A percentile compares a stretch with the other conserved stretches of the same genome.
Conservation (phyloP, 1,140 invertebrate species). For the Drosophila mauritiana region DNA sequence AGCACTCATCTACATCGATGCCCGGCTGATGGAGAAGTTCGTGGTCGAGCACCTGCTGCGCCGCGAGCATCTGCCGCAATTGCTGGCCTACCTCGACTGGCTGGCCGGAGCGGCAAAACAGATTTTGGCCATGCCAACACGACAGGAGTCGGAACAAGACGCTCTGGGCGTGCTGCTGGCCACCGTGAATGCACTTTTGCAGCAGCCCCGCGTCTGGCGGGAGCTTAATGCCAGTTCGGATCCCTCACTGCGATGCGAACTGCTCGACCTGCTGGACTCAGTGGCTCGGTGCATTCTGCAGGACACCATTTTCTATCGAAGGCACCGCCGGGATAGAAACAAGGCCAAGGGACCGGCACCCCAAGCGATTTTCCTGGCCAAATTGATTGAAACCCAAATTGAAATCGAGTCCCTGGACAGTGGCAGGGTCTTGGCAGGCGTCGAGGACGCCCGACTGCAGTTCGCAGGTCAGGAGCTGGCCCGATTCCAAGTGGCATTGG, state of each 20-base stretch:
- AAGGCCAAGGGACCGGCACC: constrained; percentile 37
- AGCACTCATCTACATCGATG: constrained; percentile 80
- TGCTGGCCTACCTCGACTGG: constrained; percentile 58
- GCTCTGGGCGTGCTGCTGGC: constrained; percentile 41
- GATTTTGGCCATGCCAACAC: constrained; percentile 25
- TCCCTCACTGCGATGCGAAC: constrained; percentile 43
- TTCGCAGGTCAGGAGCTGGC: constrained; percentile 63
- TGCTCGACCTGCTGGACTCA: constrained; percentile 59
- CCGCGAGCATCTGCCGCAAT: constrained; percentile 48
- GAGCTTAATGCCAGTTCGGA: constrained; percentile 56
- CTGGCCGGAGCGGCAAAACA: constrained; percentile 31
- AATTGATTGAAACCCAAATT: constrained; percentile 84
- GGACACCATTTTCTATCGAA: constrained; percentile 81
- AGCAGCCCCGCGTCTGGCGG: constrained; percentile 67
- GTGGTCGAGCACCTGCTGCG: constrained; percentile 75
- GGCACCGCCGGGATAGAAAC: constrained; percentile 45
- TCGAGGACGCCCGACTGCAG: constrained; percentile 28
- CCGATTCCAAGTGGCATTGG: constrained; percentile 70
- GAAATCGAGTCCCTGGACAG: constrained; percentile 56
- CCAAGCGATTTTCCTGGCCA: constrained; percentile 80
- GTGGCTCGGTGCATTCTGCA: constrained; percentile 55
- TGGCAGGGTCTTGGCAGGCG: constrained; percentile 34
- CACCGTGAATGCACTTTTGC: constrained; percentile 66
- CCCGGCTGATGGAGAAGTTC: constrained; percentile 77
- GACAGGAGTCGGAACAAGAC: constrained; percentile 34